Percentiles rank a stretch among this genome's conserved stretches.
phyloP scores from a whole-genome alignment of 2,113 vertebrate genomes.

The zebrafish (Danio rerio) region GRCz12tu NC_133176.1:769501-770000 shows the following conservation, averaged over 20 bases:
- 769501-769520: no score
- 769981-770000: no score
- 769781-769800: background rate
- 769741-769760: background rate
- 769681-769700: background rate
- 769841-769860: background rate
- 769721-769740: slow-evolving; percentile 1
- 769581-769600: background rate
- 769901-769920: background rate
- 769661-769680: slow-evolving; percentile 9
- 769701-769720: background rate
- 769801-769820: rapidly evolving
- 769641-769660: background rate
- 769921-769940: background rate
- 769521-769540: background rate
- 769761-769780: background rate
- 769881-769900: background rate
- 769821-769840: no score
- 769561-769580: background rate
- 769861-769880: background rate
- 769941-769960: background rate
- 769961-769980: background rate
- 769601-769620: background rate
- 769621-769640: background rate
- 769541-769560: background rate